Percentiles rank a stretch among this genome's conserved stretches.
Conservation (phyloP, 2,888 invertebrate genomes). For the Hedychridium roseum region DNA sequence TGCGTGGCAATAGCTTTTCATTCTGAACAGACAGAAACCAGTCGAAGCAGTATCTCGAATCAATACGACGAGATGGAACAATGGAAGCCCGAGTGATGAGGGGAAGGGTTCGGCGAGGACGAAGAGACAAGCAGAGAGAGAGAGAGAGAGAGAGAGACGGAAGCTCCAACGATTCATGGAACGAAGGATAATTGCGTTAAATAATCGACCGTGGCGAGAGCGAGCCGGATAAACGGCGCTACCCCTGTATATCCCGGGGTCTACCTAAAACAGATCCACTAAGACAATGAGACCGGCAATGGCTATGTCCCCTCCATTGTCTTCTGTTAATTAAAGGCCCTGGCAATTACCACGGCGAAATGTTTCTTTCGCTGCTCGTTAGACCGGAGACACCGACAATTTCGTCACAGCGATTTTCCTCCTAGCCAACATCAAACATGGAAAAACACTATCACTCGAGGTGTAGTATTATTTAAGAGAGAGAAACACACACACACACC, state of each 20-base stretch:
- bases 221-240: slow-evolving; percentile 40
- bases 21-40: slow-evolving; percentile 28
- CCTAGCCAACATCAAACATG: slow-evolving; percentile 10
- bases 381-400: slow-evolving; percentile 19
- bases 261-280: slow-evolving; percentile 39
- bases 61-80: slow-evolving; percentile 41
- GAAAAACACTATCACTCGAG: slow-evolving; percentile 8
- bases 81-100: slow-evolving; percentile 23
- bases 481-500: too few relatives aligned
- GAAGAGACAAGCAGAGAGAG: slow-evolving; percentile 5
- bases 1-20: slow-evolving; percentile 28
- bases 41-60: slow-evolving; percentile 41
- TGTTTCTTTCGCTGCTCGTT: slow-evolving; percentile 39
- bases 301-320: slow-evolving; percentile 44
- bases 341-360: slow-evolving; percentile 44
- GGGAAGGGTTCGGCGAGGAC: neutral
- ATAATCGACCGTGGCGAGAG: slow-evolving; percentile 47
- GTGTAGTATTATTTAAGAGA: too few relatives aligned
- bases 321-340: slow-evolving; percentile 49
- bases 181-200: slow-evolving; percentile 52
- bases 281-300: slow-evolving; percentile 43
- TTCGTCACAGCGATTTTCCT: too few relatives aligned
- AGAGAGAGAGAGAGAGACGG: slow-evolving; percentile 17
- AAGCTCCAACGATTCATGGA: slow-evolving; percentile 27
- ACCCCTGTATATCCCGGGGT: slow-evolving; percentile 9